Evolutionary conservation across 2,888 invertebrate species (phyloP).

Genomic region (Melanostoma mellinum): DNA sequence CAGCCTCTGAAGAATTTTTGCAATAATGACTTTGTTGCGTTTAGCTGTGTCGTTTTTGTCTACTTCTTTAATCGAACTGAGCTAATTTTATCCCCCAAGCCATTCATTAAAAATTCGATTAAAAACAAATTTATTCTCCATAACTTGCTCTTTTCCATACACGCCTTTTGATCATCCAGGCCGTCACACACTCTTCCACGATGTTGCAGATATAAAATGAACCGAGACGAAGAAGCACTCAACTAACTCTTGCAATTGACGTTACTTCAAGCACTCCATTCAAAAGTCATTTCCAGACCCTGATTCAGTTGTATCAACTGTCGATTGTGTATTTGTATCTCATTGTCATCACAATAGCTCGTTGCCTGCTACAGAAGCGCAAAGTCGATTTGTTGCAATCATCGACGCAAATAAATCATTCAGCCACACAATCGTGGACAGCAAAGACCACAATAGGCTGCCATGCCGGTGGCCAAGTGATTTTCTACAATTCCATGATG

Average conservation of each 20-base stretch:
- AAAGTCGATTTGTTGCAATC: slow-evolving; percentile 66
- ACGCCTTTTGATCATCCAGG: slow-evolving; percentile 47
- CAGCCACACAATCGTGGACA: slow-evolving; percentile 26
- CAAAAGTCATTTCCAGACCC: slow-evolving; percentile 51
- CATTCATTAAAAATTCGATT: slow-evolving; percentile 65
- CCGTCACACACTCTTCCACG: no score
- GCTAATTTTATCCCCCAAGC: slow-evolving; percentile 6
- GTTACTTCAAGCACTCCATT: slow-evolving; percentile 49
- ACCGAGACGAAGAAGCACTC: slow-evolving; percentile 16
- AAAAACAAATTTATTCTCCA: slow-evolving; percentile 43
- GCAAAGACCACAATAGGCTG: slow-evolving; percentile 9
- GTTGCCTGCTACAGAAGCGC: slow-evolving; percentile 23
- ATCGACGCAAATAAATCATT: slow-evolving; percentile 68
- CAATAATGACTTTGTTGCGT: no score
- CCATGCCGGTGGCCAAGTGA: slow-evolving; percentile 59
- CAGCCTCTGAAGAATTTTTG: no score
- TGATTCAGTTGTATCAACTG: slow-evolving; percentile 68
- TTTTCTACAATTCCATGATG: slow-evolving; percentile 37
- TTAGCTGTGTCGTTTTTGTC: no score
- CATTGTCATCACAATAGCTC: slow-evolving; percentile 24
- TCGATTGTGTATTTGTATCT: slow-evolving; percentile 49
- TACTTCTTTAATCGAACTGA: no score
- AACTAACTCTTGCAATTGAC: slow-evolving; percentile 59
- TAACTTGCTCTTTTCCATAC: slow-evolving; percentile 4
- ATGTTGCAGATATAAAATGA: neutral